Evolutionary conservation across 2,888 invertebrate species (phyloP), one percentile per base, ranked within the genome.

Genomic region (Sphaerophoria taeniata): DNA sequence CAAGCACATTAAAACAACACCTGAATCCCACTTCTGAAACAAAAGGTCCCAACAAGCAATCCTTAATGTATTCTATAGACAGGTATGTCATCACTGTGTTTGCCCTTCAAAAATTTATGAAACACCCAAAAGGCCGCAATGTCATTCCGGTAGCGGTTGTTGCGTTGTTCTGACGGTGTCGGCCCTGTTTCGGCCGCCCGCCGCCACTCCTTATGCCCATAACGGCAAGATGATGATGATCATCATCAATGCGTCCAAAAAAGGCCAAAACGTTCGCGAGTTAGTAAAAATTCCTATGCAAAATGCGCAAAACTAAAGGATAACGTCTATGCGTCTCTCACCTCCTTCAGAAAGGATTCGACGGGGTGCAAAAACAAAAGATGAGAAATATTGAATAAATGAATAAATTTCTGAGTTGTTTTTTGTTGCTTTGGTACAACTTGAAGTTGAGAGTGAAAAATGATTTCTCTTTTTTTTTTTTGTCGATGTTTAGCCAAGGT

Each of bases 31-130:
- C 75, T 77, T 63, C 43, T 53, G 14, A 55, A 84, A 74, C 70
- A 84, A 84, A 75, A 67, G 79, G 34, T 16, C 31, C 60, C 60
- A 53, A 47, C 69, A 24, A 14, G 58, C 36, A 36, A 47, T 60
- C n/a, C 9, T 33, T 45, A 9, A 39, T 33, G 47, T 43, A 43
- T 43, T 33, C 47, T 43, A 43, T 43, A 43, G 43, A 12, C 12
- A 43, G 12, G 45, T 9, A 60, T 14, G 7, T 36, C 69, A 11
- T 11, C 43, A 43, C 34, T 43, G 12, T 51, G 75, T 76, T 73
- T 81, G 73, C 67, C 80, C 74, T 82, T 86, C 86, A 86, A 86
- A 86, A 82, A 82, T 78, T 74, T 86, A 86, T 86, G 86, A 86
- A 86, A 82, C 82, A 86, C 85, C 72, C 24, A 86, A 65, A 49